Base-by-base conservation (phyloP, 1,140 invertebrate genomes). In the Brachionus koreanus region DNA sequence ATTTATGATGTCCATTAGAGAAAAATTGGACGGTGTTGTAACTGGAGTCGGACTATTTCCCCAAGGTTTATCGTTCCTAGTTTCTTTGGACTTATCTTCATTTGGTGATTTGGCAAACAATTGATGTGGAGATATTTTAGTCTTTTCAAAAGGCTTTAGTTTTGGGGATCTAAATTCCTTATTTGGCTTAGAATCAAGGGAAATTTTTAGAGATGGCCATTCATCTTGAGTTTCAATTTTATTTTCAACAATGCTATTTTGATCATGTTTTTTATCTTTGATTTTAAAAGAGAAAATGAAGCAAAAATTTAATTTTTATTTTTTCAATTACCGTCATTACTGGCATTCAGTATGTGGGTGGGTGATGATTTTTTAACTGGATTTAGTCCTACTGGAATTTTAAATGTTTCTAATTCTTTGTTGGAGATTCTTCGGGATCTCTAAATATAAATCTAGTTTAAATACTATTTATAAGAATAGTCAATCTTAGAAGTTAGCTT, bases 1-100 rank as follows among this genome's bases (percentile, higher is more conserved):
- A 46, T 74, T 74, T 23, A 74, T 74, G 13, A 79, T 57, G 39
- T 65, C 76, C 49, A 61, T 61, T 12, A 57, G 29, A 25, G 76
- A 57, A 29, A n/a, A 37, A 4, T 7, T 35, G 7, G 76, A 39
- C 7, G 37, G 2, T 25, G 42, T 43, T 13, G 39, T 46, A 19
- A 1, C 29, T 23, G 69, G 42, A 10, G 19, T 25, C 13, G 69
- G 10, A 25, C 9, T 46, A 4, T 4, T 46, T 19, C 69, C 39
- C 69, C 69, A 74, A 25, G n/a, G 65, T 35, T 13, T 12, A 23
- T 63, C 57, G 4, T 4, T 63, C 7, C n/a, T 69, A 16, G 6
- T 0, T 9, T 69, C 65, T 39, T 10, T 69, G 13, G 10, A 19
- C 5, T 16, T 39, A 9, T 37, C 33, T 37, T 43, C 37, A 39